phyloP scores from a whole-genome alignment of 2,797 vertebrate genomes.

The Myotis pilosus region DNA sequence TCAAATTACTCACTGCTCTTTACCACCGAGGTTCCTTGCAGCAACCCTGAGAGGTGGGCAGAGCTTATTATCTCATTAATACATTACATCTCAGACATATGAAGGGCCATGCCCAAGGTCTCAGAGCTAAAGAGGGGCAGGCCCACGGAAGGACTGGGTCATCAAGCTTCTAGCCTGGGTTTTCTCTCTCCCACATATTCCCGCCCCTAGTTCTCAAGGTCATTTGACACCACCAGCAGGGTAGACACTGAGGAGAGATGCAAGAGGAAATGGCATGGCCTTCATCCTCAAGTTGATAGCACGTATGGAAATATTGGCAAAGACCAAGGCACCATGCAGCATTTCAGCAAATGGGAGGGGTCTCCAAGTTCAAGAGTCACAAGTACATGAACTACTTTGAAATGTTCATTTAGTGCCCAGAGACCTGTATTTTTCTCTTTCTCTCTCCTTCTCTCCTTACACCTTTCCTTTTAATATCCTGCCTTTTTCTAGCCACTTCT shows the following conservation, averaged over 20 bases:
- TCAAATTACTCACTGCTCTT: neutral
- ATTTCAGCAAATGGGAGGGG: no score
- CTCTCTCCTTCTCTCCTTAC: accelerated
- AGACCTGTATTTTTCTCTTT: neutral
- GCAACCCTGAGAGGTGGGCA: neutral
- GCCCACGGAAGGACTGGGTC: neutral
- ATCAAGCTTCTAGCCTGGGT: neutral
- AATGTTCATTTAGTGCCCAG: neutral
- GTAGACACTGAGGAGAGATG: neutral
- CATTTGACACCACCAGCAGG: neutral
- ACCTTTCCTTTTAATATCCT: neutral
- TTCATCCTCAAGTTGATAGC: neutral
- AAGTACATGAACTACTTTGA: neutral
- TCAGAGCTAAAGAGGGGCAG: neutral
- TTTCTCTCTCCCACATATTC: neutral
- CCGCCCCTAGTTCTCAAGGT: neutral
- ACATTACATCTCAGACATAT: neutral
- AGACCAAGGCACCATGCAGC: neutral
- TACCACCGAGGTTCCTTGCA: neutral
- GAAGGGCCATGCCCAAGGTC: neutral
- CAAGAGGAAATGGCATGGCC: neutral
- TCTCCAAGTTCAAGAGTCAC: neutral
- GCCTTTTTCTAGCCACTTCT: neutral
- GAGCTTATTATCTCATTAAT: neutral
- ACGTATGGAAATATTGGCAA: neutral